Conservation (phyloP, 2,797 vertebrate genomes). For the Balearica regulorum region DNA sequence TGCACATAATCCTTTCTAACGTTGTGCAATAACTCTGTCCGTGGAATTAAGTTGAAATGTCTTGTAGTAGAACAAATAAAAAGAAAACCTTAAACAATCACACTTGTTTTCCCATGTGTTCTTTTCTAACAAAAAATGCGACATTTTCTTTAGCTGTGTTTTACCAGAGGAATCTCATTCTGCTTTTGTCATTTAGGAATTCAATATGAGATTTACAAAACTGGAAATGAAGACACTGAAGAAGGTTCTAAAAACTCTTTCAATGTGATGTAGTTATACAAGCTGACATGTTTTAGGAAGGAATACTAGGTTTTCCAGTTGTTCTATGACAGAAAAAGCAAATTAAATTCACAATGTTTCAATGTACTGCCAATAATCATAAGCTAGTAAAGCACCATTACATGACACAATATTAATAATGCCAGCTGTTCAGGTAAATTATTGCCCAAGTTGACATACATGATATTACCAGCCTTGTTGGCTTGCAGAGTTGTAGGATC, state of each 20-base stretch:
- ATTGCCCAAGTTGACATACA: background rate
- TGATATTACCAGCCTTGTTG: background rate
- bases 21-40: background rate
- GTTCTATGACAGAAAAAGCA: background rate
- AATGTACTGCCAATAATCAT: background rate
- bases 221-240: background rate
- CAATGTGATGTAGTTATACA: background rate
- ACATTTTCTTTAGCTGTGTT: background rate
- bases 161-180: background rate
- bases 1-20: background rate
- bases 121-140: background rate
- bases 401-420: background rate
- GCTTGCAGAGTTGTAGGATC: background rate
- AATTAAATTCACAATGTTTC: background rate
- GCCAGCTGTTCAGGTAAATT: background rate
- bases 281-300: background rate
- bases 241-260: background rate
- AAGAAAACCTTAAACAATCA: background rate
- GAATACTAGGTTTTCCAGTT: background rate
- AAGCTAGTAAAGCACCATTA: background rate
- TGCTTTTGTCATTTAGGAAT: background rate
- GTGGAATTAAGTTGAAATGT: background rate
- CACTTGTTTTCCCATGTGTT: background rate
- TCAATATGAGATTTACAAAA: background rate
- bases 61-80: background rate